Evolutionary conservation across 2,888 invertebrate species (phyloP), one percentile per base, ranked within the genome.

Genomic region (Cryptus viduatorius): DNA sequence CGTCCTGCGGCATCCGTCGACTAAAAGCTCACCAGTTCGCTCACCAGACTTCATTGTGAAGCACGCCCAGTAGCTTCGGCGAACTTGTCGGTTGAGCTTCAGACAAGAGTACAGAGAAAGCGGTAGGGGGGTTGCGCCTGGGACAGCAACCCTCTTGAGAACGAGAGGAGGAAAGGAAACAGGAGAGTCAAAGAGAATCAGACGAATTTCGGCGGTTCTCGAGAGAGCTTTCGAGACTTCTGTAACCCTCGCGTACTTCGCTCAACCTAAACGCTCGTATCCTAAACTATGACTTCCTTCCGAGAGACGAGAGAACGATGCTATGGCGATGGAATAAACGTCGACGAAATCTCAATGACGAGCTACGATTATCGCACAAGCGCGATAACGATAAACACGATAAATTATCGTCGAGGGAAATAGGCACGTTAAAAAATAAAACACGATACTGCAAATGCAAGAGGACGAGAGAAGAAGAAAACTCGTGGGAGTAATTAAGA

Each of bases 1-100:
- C 91, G 90, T 90, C 90, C 91, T 87, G 86, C 85, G 83, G 82
- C 79, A 73, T 82, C 82, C 77, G 64, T 77, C 76, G 80, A 83
- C 82, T 78, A 7, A 69, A 77, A 29, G 29, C 42, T 72, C 65
- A 48, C 37, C 8, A 37, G 37, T 37, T 37, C 37, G 37, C 37
- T 61, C 61, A 24, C 56, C 76, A 16, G 7, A 68, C 72, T 42
- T 44, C 72, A 29, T 56, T 37, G 73, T 46, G 73, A 87, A 75
- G 64, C 16, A 78, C 37, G 37, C 42, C 42, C 72, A 50, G n/a
- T 46, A 24, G 31, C 50, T 1, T n/a, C 48, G 56, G 24, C 12
- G 10, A 56, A 24, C 44, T 16, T 42, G 69, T 19, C 48, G 53
- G 5, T 53, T 24, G 53, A 12, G 10, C 10, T 64, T 50, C 24